Evolutionary conservation across 2,113 vertebrate genomes (phyloP), one percentile per base, ranked within the genome.

Genomic region (Alexandromys fortis): DNA sequence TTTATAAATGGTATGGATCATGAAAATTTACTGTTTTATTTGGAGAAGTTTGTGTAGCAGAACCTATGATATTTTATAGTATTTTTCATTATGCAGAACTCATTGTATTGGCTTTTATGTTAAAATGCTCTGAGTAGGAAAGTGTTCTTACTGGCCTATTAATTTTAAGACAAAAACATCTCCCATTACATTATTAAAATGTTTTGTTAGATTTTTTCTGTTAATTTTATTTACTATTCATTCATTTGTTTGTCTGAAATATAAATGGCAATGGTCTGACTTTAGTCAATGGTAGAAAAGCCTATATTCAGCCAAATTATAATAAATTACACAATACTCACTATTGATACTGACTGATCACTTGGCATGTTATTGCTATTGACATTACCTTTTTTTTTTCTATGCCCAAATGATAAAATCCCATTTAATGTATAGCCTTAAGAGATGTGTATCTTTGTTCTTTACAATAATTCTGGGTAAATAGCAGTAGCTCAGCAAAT

Each of bases 401-500:
- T 24, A 83, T 93, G 63, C 42, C 19, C 12, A 33, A 24, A 79
- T 58, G 55, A 86, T 78, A 94, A 95, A 67, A 83, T 96, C 14
- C 92, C 68, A 96, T 96, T 96, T 9, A 75, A 93, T 68, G 38
- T 89, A 35, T 35, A 85, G 35, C 19, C 19, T 63, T 89, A 47
- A 65, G 73, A 83, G 42, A 70, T 38, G 5, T 3, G 24, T 22
- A 95, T 78, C 45, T 70, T 90, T 96, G 63, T 91, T 95, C 73
- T 93, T 92, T 90, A 78, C 7, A 90, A 55, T 92, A 95, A 87
- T 94, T 11, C 70, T 87, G 65, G 28, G 47, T 85, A 95, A 97
- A 97, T 94, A 93, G n/a, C 89, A 96, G 55, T 26, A 91, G 91
- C 11, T 96, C 22, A 75, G 28, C 68, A 94, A 96, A 96, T 87